phyloP scores from a whole-genome alignment of 2,113 vertebrate genomes.

The Orientallactaga bullata region DNA sequence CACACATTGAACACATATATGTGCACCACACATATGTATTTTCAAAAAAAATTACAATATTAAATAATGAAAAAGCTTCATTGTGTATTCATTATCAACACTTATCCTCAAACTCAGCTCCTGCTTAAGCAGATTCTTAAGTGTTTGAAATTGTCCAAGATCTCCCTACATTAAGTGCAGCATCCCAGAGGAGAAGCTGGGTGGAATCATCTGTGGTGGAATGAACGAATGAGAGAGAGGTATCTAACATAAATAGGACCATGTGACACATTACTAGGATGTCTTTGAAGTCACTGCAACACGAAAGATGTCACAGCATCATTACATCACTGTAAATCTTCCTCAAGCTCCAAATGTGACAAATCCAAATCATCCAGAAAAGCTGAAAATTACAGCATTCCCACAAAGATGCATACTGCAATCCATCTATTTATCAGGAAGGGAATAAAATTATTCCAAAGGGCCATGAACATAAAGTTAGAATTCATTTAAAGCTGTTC shows the following conservation, averaged over 20 bases:
- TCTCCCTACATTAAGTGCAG: background rate
- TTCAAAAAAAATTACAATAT: no score
- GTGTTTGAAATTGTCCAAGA: background rate
- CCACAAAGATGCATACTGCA: background rate
- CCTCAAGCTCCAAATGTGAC: background rate
- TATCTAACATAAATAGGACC: background rate
- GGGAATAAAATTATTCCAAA: background rate
- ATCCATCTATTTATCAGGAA: background rate
- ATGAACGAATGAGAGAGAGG: background rate
- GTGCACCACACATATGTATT: no score
- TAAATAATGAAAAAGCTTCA: no score
- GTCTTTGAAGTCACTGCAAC: background rate
- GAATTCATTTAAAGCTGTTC: background rate
- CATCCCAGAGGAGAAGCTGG: background rate
- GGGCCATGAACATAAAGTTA: background rate
- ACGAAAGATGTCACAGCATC: background rate
- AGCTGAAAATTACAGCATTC: background rate
- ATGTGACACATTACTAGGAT: background rate
- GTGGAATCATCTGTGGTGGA: background rate
- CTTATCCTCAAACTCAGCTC: background rate
- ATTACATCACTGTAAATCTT: background rate
- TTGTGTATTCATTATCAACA: no score
- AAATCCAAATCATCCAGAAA: background rate
- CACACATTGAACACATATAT: no score
- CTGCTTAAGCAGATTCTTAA: background rate